Conservation (phyloP, 2,888 invertebrate species). For the Perithous albicinctus region DNA sequence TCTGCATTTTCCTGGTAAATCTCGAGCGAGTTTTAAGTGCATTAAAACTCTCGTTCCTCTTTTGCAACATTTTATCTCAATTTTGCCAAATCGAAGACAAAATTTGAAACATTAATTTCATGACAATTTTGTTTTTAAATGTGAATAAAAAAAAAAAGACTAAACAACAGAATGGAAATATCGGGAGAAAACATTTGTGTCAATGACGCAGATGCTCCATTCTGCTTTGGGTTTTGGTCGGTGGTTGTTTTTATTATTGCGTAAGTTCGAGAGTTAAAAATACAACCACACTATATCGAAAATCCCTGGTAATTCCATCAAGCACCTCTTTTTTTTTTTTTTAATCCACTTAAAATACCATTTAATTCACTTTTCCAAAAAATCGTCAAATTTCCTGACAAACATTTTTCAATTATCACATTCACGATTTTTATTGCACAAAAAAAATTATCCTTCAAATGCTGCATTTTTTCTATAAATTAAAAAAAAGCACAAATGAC, state of each 20-base stretch:
- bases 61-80: too few species aligned
- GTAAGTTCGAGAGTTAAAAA: slow-evolving; percentile 54
- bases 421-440: neutral
- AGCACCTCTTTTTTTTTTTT: too few species aligned
- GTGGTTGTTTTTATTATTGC: slow-evolving; percentile 62
- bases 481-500: too few species aligned
- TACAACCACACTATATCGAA: slow-evolving; percentile 10
- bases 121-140: too few species aligned
- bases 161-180: slow-evolving; percentile 7
- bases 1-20: slow-evolving; percentile 28
- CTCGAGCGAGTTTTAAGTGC: neutral
- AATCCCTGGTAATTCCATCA: neutral
- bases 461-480: too few species aligned
- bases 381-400: too few species aligned
- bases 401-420: too few species aligned
- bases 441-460: too few species aligned
- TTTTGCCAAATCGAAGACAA: too few species aligned
- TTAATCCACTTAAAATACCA: neutral
- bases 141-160: neutral
- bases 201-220: neutral
- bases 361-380: too few species aligned
- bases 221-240: slow-evolving; percentile 20
- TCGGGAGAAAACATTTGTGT: neutral
- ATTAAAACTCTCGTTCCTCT: too few species aligned
- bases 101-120: neutral